Evolutionary conservation across 2,888 invertebrate genomes (phyloP), one percentile per base, ranked within the genome.

Genomic region (Autographa gamma): DNA sequence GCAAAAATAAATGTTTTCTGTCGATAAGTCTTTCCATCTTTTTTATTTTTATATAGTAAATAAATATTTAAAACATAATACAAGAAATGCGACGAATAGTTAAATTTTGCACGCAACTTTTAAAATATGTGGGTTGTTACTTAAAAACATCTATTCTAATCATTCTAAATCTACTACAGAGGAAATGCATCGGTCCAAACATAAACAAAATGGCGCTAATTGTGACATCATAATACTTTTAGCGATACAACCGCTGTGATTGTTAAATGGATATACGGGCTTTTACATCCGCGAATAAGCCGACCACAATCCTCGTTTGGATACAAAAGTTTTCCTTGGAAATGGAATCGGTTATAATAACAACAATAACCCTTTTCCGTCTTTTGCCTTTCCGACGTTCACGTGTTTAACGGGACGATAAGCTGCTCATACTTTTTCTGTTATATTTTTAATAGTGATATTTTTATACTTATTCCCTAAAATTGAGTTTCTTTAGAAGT

Each of bases 361-460:
- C 54, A 56, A 56, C 54, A 56, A 56, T 56, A 54, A 56, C 54
- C 54, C 54, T 56, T 48, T 56, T 56, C 54, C 54, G 25, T 56
- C 54, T 48, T 43, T n/a, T 48, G 48, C n/a, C 48, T 48, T 48
- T 48, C 48, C 48, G 48, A 48, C n/a, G 48, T 48, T 48, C 48
- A n/a, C n/a, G n/a, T 54, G 54, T 56, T 56, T 25, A 56, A 56
- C 54, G 54, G 19, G 13, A 56, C 54, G 54, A 25, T 56, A 19
- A 56, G 25, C 54, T 25, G 11, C 11, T 25, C 25, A 56, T 56
- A 19, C 54, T 25, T 56, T 56, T 56, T 0, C 16, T 48, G n/a
- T 48, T 48, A n/a, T n/a, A n/a, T n/a, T n/a, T n/a, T n/a, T 19
- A 19, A n/a, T 34, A 5, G 34, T 2, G 34, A 7, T 34, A 34